Percentiles rank a stretch among this genome's conserved stretches.
Evolutionary conservation across 2,797 vertebrate genomes (phyloP).

Genomic region (Micrastur ruficollis): DNA sequence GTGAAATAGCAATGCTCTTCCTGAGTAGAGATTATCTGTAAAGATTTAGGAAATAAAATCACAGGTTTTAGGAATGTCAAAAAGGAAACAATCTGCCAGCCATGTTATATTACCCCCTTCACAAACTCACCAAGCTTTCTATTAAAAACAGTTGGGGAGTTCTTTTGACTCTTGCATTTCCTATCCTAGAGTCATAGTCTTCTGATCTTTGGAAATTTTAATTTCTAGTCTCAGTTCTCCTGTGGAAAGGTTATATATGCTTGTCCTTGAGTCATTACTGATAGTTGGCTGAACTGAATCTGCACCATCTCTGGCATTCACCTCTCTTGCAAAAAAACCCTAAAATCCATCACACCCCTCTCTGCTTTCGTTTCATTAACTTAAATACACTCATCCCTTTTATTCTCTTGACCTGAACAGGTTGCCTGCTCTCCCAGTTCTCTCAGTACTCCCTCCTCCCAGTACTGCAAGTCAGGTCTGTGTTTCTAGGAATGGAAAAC

Average conservation of each 20-base stretch:
- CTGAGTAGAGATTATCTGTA: background rate
- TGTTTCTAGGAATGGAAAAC: background rate
- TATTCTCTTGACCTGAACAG: background rate
- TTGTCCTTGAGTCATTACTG: background rate
- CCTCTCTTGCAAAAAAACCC: background rate
- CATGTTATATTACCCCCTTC: background rate
- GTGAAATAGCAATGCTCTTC: background rate
- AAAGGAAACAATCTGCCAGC: background rate
- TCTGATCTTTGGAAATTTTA: background rate
- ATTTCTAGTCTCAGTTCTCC: background rate
- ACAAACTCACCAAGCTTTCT: background rate
- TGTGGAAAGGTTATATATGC: background rate
- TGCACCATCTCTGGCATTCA: background rate
- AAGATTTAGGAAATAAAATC: slow-evolving; percentile 3
- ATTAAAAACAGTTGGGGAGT: background rate
- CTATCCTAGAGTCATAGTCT: background rate
- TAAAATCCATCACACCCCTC: background rate
- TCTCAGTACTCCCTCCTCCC: background rate
- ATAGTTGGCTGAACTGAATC: background rate
- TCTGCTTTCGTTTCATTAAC: background rate
- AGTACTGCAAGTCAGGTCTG: background rate
- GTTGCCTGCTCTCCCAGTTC: background rate
- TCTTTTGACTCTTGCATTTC: background rate
- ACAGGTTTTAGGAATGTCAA: background rate
- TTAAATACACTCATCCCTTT: background rate